phyloP scores from a whole-genome alignment of 2,797 vertebrate species.

The Falco biarmicus region DNA sequence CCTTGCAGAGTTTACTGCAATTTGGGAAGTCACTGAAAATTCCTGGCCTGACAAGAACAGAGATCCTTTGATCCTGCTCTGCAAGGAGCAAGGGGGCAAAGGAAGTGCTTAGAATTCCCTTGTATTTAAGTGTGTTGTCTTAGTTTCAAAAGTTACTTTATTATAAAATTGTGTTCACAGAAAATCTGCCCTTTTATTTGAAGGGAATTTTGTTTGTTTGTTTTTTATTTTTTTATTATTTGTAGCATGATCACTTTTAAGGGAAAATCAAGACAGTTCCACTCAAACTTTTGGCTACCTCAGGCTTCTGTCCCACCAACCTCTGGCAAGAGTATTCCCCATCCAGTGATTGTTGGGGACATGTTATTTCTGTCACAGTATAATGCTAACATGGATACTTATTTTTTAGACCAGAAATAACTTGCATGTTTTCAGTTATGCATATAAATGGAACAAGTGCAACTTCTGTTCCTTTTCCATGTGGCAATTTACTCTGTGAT shows the following conservation, averaged over 20 bases:
- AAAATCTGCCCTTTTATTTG: not conserved
- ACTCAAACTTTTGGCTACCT: not conserved
- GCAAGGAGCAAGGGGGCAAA: not conserved
- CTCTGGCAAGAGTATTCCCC: not conserved
- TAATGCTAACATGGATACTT: not conserved
- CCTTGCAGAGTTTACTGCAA: not conserved
- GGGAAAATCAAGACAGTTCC: not conserved
- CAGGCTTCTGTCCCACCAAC: not conserved
- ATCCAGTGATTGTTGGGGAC: not conserved
- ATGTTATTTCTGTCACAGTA: not conserved
- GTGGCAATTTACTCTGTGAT: not conserved
- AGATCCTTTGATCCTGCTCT: not conserved
- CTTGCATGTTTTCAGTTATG: not conserved
- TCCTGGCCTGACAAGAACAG: not conserved
- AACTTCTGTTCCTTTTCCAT: not conserved
- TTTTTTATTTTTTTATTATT: not conserved
- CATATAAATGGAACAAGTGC: not conserved
- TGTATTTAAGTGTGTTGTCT: not conserved
- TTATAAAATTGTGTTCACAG: not conserved
- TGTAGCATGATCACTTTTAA: not conserved
- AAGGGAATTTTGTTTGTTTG: not conserved
- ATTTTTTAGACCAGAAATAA: not conserved
- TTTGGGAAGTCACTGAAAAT: not conserved
- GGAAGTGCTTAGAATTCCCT: not conserved
- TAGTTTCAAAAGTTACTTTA: not conserved